Percentiles rank a stretch among this genome's conserved stretches.
Conservation (phyloP, 1,140 invertebrate genomes). For the Idris sp. region DNA sequence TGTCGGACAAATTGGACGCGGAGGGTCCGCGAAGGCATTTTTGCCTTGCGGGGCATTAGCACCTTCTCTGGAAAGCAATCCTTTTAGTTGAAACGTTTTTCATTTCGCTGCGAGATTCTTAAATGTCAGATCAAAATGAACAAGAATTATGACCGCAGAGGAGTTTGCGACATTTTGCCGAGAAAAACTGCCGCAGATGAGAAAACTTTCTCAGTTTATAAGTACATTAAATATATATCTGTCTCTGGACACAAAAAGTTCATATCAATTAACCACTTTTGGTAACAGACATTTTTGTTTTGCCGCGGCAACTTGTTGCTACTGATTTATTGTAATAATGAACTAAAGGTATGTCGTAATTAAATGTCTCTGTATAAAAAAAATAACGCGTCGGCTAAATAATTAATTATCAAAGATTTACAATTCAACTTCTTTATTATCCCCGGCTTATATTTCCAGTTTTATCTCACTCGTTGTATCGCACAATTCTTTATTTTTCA, state of each 20-base stretch:
- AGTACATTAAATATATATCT: too few species aligned
- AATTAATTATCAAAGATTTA: too few species aligned
- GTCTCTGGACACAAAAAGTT: slow-evolving; percentile 18
- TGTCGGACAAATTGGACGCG: slow-evolving; percentile 47
- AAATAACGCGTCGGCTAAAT: too few species aligned
- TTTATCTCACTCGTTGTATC: too few species aligned
- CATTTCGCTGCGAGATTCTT: slow-evolving; percentile 36
- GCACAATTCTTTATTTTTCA: too few species aligned
- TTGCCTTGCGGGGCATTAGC: slow-evolving; percentile 44
- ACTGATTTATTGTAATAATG: slow-evolving; percentile 34
- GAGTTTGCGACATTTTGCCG: slow-evolving; percentile 29
- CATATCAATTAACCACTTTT: slow-evolving; percentile 50
- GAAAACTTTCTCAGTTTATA: slow-evolving; percentile 37
- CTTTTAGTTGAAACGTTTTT: slow-evolving; percentile 45
- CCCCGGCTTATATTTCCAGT: too few species aligned
- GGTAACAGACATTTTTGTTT: slow-evolving; percentile 23
- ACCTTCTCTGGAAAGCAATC: slow-evolving; percentile 50
- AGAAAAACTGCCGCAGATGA: slow-evolving; percentile 16
- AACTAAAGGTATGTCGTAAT: slow-evolving; percentile 11
- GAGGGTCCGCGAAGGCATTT: slow-evolving; percentile 48
- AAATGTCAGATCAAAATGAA: slow-evolving; percentile 50
- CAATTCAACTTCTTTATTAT: too few species aligned
- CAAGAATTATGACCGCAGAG: slow-evolving; percentile 39
- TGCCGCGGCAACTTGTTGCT: background rate
- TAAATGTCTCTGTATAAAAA: background rate